Evolutionary conservation across 2,797 vertebrate species (phyloP).

Genomic region (Dryobates pubescens): DNA sequence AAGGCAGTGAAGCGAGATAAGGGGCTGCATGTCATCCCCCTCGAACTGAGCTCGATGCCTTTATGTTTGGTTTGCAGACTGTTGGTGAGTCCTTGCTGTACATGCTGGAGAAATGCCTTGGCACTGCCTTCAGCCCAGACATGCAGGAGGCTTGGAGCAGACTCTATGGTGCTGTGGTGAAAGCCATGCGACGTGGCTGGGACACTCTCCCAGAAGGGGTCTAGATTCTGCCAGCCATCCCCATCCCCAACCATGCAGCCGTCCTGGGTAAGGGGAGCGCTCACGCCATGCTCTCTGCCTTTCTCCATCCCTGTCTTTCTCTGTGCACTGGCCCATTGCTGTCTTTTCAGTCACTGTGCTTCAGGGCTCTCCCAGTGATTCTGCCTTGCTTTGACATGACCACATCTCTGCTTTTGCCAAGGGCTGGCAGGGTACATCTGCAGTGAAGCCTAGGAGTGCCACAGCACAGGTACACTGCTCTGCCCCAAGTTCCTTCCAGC

Average conservation of each 20-base stretch:
- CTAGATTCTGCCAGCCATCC: neutral
- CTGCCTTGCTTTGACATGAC: neutral
- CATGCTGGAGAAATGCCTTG: slow-evolving; percentile 92
- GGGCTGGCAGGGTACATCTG: neutral
- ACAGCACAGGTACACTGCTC: neutral
- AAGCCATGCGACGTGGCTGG: slow-evolving; percentile 90
- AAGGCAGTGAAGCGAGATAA: neutral
- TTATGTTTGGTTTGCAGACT: slow-evolving; percentile 76
- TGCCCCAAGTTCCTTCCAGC: neutral
- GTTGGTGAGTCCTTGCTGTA: slow-evolving; percentile 93
- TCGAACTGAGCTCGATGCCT: neutral
- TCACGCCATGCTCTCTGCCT: accelerated
- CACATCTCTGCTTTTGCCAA: neutral
- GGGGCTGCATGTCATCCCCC: neutral
- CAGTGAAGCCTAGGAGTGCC: neutral
- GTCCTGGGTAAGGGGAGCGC: neutral
- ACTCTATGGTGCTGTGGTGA: slow-evolving; percentile 89
- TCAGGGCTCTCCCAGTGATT: neutral
- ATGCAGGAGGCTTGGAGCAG: slow-evolving; percentile 90
- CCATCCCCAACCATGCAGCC: neutral
- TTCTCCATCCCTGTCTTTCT: neutral
- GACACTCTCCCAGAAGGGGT: slow-evolving; percentile 46
- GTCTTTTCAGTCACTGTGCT: neutral
- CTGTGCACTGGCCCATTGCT: neutral
- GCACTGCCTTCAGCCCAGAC: slow-evolving; percentile 86